phyloP scores from a whole-genome alignment of 2,113 vertebrate genomes.

The Uria lomvia region DNA sequence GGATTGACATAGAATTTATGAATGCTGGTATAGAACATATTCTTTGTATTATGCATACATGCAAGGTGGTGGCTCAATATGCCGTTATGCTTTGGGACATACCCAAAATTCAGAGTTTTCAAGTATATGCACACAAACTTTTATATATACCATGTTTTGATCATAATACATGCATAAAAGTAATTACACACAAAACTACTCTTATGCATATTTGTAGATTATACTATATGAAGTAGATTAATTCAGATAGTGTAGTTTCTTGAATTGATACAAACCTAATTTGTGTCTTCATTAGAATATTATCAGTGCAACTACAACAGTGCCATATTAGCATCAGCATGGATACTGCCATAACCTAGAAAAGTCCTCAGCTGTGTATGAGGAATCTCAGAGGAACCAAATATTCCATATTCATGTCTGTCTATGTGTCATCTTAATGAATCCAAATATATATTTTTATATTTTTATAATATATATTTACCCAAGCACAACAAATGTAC shows the following conservation, averaged over 20 bases:
- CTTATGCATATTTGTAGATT: background rate
- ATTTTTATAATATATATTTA: no score
- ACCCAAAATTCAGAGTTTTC: background rate
- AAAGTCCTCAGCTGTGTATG: background rate
- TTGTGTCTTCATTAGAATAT: background rate
- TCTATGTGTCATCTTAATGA: background rate
- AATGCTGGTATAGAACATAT: background rate
- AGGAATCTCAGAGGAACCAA: background rate
- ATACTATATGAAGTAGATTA: background rate
- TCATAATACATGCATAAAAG: background rate
- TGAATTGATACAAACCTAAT: background rate
- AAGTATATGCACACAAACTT: background rate
- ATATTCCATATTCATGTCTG: constrained; percentile 9
- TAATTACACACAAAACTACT: background rate
- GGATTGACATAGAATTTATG: background rate
- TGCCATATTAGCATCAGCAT: background rate
- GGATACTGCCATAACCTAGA: background rate
- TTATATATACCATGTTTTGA: background rate
- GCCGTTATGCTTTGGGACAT: background rate
- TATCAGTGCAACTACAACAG: background rate
- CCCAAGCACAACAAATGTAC: background rate
- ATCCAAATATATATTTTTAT: constrained; percentile 12
- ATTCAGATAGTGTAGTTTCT: background rate
- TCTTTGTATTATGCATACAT: background rate
- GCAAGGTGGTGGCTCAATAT: background rate